phyloP scores from a whole-genome alignment of 2,113 vertebrate species.

The Lichenostomus cassidix region DNA sequence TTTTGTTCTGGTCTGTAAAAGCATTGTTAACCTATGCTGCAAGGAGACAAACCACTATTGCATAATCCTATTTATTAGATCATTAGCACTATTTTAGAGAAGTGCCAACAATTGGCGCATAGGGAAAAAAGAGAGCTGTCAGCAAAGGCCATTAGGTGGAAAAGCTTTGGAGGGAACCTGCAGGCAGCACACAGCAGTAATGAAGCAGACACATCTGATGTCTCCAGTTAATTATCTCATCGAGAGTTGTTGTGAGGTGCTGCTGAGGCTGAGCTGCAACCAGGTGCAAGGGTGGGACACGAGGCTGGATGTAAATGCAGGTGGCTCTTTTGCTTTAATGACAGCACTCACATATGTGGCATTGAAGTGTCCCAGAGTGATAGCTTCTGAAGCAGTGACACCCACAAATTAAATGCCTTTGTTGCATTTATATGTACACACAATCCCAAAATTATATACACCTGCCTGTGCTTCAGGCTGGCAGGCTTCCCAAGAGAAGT shows the following conservation, averaged over 20 bases:
- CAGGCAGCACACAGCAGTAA: conserved; percentile 16
- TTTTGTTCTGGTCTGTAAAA: not conserved
- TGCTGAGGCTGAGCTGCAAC: not conserved
- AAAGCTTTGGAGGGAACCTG: conserved; percentile 8
- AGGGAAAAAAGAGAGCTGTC: not conserved
- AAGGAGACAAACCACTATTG: not conserved
- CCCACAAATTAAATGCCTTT: not conserved
- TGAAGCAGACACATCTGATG: not conserved
- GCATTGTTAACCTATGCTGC: not conserved
- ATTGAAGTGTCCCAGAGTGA: not conserved
- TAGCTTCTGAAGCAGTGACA: not conserved
- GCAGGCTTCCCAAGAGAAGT: not conserved
- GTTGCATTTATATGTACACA: not conserved
- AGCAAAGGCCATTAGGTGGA: not conserved
- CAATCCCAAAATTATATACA: not conserved
- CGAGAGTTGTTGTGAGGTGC: not conserved
- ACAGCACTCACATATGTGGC: not conserved
- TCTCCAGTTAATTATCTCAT: conserved; percentile 33
- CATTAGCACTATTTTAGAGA: not conserved
- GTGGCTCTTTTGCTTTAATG: not conserved
- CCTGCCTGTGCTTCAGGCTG: not conserved
- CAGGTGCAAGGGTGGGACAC: not conserved
- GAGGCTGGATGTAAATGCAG: not conserved
- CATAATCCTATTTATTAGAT: not conserved
- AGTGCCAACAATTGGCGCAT: not conserved